Base-by-base conservation (phyloP, 2,888 invertebrate species). In the Lycaena phlaeas region DNA sequence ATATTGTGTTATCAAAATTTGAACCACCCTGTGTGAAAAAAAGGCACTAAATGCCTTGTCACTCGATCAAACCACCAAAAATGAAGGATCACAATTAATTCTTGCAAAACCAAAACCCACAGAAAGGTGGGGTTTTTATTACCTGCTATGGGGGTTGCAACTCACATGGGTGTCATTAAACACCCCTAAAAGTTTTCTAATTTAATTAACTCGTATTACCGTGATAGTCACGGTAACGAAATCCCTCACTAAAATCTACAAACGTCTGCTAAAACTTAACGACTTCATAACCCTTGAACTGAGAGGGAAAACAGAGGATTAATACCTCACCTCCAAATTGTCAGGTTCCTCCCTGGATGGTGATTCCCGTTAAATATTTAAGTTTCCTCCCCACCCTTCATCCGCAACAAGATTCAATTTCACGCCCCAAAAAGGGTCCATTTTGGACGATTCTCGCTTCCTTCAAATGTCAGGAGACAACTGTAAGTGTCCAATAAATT, bases 321-420 rank as follows among this genome's bases (percentile, higher is more conserved):
- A 82, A 82, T 82, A 78, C 77, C 74, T 76, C 64, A 74, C 75
- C 72, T 75, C 64, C 51, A 60, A 67, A 72, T 69, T 59, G 67
- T 64, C 62, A 64, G 59, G 64, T 60, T 57, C 57, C 67, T 67
- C 71, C 70, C 72, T 56, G 58, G 68, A 70, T 70, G 69, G 73
- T 74, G 75, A 77, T 76, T 74, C 65, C 66, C 73, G 67, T 74
- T 71, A 82, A 82, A 84, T 82, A 81, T 82, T 82, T 82, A 78
- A 84, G 79, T 79, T 79, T 76, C 68, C 73, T 57, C 59, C 64
- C 58, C 71, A 66, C 78, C 81, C 79, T 74, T 64, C 66, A 57
- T 60, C 77, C 76, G 70, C 75, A 81, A 81, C 82, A 82, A 75
- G 81, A 84, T 84, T 84, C 82, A 84, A 84, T 84, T 82, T 82